Conservation (phyloP, 2,797 vertebrate species). For the Periophthalmus magnuspinnatus region DNA sequence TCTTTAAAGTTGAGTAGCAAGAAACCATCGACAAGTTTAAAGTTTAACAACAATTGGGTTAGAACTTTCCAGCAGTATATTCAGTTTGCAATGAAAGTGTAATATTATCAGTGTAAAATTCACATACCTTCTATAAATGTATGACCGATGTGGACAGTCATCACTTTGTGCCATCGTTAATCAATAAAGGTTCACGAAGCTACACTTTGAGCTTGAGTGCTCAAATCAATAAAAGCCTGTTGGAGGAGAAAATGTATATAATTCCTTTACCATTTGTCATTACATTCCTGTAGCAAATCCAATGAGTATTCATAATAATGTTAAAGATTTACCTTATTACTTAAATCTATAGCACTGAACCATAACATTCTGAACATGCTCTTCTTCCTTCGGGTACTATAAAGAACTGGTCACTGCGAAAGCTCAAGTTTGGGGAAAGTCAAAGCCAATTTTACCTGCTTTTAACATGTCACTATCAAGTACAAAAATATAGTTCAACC, state of each 20-base stretch:
- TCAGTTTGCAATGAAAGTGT: too few species aligned
- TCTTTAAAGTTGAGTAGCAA: too few species aligned
- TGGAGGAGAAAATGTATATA: background rate
- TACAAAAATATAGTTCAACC: too few species aligned
- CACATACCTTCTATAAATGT: too few species aligned
- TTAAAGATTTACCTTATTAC: background rate
- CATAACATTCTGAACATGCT: background rate
- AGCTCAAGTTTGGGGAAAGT: too few species aligned
- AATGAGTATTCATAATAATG: slow-evolving; percentile 3
- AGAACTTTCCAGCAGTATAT: too few species aligned
- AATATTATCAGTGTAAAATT: too few species aligned
- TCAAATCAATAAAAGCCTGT: slow-evolving; percentile 2
- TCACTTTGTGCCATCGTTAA: background rate
- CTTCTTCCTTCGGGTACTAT: background rate
- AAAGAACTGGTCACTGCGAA: too few species aligned
- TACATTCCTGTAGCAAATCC: background rate
- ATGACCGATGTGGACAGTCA: background rate
- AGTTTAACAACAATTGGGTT: too few species aligned
- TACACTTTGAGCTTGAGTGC: background rate
- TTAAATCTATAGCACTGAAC: background rate
- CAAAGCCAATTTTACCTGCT: too few species aligned
- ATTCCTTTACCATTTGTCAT: background rate
- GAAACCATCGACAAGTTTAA: too few species aligned
- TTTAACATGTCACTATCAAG: too few species aligned
- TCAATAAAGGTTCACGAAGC: slow-evolving; percentile 2